Evolutionary conservation across 2,113 vertebrate species (phyloP), one percentile per base, ranked within the genome.

Genomic region (Cyphomyrus discorhynchus): DNA sequence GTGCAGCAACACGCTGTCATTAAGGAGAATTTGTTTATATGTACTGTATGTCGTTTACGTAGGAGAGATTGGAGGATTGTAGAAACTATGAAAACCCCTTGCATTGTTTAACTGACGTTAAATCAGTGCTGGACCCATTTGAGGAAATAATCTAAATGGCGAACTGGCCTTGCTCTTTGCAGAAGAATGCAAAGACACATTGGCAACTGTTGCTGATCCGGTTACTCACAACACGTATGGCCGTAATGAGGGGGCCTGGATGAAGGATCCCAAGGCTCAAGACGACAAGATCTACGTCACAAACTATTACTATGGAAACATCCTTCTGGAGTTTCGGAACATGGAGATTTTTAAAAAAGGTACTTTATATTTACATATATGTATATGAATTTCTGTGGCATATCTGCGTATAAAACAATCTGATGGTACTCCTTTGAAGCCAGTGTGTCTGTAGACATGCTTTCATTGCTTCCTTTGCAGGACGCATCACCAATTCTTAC

Each of bases 121-220:
- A 31, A 50, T 70, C 3, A 7, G 3, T 50, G 24, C 27, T 50
- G 49, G 62, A 31, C 10, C 62, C 62, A 27, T 31, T 31, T 31
- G 74, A 80, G 47, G 27, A 45, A 35, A 83, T 31, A 45, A 46
- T 10, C 24, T 9, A 53, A 52, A 88, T 90, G 62, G 24, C 46
- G 17, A 90, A 35, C 52, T 56, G 90, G 24, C 88, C 77, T 90
- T 50, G 92, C 80, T 91, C 27, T 91, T 92, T 88, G 86, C 92
- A 99, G 98, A 96, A n/a, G 96, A 97, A 90, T 99, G 98, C 94
- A 98, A 99, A 90, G 98, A 99, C 94, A 99, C 98, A 0, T 93
- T 99, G 90, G 98, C 98, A 90, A 98, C 97, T 0, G 98, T 99
- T 93, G 97, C 97, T 0, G 97, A 97, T 21, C 98, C 98, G 0